Conservation (phyloP, 2,113 vertebrate species). For the Tapirus terrestris region DNA sequence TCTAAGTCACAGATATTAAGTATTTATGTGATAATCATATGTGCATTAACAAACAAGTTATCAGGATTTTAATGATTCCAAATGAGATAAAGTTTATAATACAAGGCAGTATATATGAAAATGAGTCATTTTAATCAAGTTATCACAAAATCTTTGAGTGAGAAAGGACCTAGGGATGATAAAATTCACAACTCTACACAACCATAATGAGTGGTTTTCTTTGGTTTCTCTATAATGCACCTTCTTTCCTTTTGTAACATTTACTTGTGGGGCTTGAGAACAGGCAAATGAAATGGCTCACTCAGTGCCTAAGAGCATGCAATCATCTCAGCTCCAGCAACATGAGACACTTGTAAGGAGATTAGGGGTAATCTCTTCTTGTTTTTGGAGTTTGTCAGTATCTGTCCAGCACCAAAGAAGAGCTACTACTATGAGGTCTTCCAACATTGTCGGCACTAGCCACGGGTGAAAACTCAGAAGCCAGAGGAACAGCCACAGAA, state of each 20-base stretch:
- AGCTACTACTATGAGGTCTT: background rate
- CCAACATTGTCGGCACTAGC: background rate
- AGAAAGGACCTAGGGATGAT: background rate
- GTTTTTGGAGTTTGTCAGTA: background rate
- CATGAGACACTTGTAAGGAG: too few relatives aligned
- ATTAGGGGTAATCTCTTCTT: background rate
- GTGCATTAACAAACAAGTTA: background rate
- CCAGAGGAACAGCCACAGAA: background rate
- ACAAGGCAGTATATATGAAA: background rate
- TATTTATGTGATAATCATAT: background rate
- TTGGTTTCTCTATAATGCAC: background rate
- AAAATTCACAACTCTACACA: background rate
- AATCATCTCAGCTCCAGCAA: background rate
- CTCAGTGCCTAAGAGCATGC: background rate
- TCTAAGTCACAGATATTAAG: background rate
- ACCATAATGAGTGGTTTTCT: background rate
- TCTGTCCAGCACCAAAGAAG: background rate
- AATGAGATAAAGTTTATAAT: background rate
- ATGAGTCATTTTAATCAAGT: background rate
- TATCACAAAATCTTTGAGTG: background rate
- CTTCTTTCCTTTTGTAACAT: background rate
- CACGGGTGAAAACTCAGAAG: background rate
- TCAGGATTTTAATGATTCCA: background rate
- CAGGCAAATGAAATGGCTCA: background rate
- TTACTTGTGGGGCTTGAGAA: background rate